These are phyloP conservation scores for Drosophila azteca DNA, from an alignment of 1,140 invertebrate genomes.

Conservation along the genomic window DNA sequence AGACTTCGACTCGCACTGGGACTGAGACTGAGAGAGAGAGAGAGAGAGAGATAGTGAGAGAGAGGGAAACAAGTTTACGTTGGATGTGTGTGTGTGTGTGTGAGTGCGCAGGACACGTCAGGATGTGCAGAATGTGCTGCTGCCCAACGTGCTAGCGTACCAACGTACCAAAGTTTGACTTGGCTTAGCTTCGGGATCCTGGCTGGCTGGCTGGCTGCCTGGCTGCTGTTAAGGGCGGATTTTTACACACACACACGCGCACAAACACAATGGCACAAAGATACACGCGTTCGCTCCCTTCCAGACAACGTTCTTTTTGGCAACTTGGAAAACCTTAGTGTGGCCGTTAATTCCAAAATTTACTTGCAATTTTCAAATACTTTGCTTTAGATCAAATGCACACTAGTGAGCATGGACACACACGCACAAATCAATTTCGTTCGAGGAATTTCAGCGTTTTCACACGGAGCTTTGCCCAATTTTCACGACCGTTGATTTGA, in stretches of 20 bases:
- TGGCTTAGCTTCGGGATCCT: conserved; percentile 60
- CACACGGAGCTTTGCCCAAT: conserved; percentile 63
- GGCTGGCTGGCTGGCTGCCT: conserved; percentile 25
- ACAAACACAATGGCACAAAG: conserved; percentile 4
- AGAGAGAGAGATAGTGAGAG: conserved; percentile 13
- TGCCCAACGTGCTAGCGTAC: conserved; percentile 7
- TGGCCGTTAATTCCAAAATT: conserved; percentile 14
- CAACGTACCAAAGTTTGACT: conserved; percentile 71
- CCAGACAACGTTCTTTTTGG: conserved; percentile 17
- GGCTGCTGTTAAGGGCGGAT: conserved; percentile 63
- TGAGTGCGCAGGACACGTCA: conserved; percentile 75
- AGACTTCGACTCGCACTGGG: background rate
- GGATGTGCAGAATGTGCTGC: conserved; percentile 57
- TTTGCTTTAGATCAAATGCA: conserved; percentile 25
- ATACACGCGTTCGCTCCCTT: conserved; percentile 16
- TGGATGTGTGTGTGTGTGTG: conserved; percentile 28
- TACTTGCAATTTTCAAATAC: conserved; percentile 14
- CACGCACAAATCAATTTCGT: conserved; percentile 45
- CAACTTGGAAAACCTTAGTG: conserved; percentile 26
- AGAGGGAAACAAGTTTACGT: conserved; percentile 19
- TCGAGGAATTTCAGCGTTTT: conserved; percentile 55
- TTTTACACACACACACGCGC: conserved; percentile 43
- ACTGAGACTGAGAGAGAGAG: conserved; percentile 6
- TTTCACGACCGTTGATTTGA: conserved; percentile 77
- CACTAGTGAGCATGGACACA: conserved; percentile 2